Conservation (phyloP, 1,140 invertebrate genomes). For the Babylonia areolata region DNA sequence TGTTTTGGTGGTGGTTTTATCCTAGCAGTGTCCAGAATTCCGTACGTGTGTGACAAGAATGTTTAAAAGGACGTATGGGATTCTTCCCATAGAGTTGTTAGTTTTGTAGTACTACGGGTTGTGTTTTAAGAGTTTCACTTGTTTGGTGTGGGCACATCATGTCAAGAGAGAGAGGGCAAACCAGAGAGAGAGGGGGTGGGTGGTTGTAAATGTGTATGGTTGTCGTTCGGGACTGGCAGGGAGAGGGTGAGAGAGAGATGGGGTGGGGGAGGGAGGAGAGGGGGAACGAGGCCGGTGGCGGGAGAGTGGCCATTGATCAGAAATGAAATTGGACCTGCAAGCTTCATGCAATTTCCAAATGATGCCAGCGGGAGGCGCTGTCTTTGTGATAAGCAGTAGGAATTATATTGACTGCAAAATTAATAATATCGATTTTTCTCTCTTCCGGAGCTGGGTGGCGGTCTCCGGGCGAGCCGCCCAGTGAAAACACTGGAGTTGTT, state of each 20-base stretch:
- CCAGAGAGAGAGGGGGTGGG: not conserved
- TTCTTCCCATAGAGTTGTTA: no score
- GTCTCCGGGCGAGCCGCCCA: no score
- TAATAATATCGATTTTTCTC: slow-evolving; percentile 41
- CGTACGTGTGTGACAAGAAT: no score
- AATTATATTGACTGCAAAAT: slow-evolving; percentile 44
- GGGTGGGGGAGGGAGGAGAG: not conserved
- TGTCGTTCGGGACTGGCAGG: no score
- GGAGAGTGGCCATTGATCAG: slow-evolving; percentile 23
- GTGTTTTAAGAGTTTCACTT: no score
- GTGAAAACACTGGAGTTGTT: no score
- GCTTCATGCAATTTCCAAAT: slow-evolving; percentile 38
- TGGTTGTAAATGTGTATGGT: not conserved
- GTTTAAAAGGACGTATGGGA: no score
- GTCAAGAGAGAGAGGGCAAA: not conserved
- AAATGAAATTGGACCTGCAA: slow-evolving; percentile 30
- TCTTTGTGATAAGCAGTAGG: slow-evolving; percentile 41
- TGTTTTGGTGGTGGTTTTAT: no score
- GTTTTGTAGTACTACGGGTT: no score
- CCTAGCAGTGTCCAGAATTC: no score
- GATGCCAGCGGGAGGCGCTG: slow-evolving; percentile 28
- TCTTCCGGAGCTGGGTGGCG: no score
- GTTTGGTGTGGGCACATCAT: no score
- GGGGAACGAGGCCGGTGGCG: not conserved
- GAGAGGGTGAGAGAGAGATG: not conserved